Conservation (phyloP, 2,888 invertebrate species). For the Actias luna region DNA sequence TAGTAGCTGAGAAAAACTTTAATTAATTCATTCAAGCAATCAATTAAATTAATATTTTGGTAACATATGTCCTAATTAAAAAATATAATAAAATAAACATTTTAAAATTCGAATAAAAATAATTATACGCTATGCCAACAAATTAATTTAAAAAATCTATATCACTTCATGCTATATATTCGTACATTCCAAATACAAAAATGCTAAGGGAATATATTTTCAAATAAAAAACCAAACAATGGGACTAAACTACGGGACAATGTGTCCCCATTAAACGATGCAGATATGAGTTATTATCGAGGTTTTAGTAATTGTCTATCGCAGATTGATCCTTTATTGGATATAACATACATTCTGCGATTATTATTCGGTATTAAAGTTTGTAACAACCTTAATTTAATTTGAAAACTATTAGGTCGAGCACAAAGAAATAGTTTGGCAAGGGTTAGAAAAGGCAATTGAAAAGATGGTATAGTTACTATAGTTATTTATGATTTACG, state of each 20-base stretch:
- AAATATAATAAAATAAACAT: no score
- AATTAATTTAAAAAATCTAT: no score
- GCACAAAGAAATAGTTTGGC: constrained; percentile 68
- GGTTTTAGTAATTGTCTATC: constrained; percentile 2
- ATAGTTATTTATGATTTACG: constrained; percentile 15
- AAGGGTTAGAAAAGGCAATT: constrained; percentile 34
- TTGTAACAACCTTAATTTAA: constrained; percentile 56
- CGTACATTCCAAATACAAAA: no score
- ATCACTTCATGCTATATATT: no score
- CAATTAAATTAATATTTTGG: no score
- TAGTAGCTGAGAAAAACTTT: background rate
- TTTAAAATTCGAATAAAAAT: no score
- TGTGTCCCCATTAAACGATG: background rate
- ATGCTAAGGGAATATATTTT: background rate
- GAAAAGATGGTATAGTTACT: constrained; percentile 29
- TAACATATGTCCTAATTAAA: no score
- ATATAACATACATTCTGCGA: constrained; percentile 28
- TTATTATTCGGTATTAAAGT: constrained; percentile 35
- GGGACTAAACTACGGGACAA: no score
- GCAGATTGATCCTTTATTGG: constrained; percentile 8
- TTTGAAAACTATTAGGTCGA: constrained; percentile 65
- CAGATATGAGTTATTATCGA: constrained; percentile 7
- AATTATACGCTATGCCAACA: no score
- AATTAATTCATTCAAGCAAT: no score
- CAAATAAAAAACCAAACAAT: no score